Base-by-base conservation (phyloP, 2,888 invertebrate genomes). In the Eupithecia dodoneata region DNA sequence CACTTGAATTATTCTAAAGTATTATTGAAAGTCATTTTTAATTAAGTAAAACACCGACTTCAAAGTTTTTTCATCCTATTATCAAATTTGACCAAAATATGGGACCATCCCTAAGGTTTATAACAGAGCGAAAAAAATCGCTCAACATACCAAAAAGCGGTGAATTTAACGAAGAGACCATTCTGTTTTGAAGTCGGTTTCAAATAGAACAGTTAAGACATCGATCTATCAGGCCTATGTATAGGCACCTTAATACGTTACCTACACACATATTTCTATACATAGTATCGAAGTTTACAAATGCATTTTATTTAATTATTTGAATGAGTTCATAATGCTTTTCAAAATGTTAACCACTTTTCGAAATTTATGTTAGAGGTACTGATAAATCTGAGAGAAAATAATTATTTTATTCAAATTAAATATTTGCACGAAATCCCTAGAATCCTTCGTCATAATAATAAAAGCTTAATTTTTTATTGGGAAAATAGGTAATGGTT, bases 191-290 rank as follows among this genome's bases (percentile, higher is more conserved):
- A 63, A 82, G 67, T 80, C 77, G 71, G 80, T 78, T 67, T 81
- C 80, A 77, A 82, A 66, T 13, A 92, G 90, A 92, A 93, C 91
- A 87, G 87, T 91, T 90, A 92, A 94, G 93, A 94, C 93, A 93
- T 93, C 90, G 85, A 94, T 89, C 92, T 93, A 93, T 90, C 86
- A 85, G 76, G 86, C 87, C 88, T 91, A 92, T 91, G 86, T 89
- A 91, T 91, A 30, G 30, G 30, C 90, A 90, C 90, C 89, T 89
- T 89, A 90, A 83, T 84, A 84, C 87, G 84, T 86, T 49, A 86
- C 87, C 91, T 91, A 92, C 87, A 45, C 79, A 77, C 87, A 45
- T 79, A 77, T 83, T 44, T 87, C 86, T 87, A 90, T 92, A 92
- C 91, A 91, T 88, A 30, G 0, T 30, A 90, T 75, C 81, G 87